phyloP scores from a whole-genome alignment of 2,797 vertebrate species.

The Capromys pilorides region DNA sequence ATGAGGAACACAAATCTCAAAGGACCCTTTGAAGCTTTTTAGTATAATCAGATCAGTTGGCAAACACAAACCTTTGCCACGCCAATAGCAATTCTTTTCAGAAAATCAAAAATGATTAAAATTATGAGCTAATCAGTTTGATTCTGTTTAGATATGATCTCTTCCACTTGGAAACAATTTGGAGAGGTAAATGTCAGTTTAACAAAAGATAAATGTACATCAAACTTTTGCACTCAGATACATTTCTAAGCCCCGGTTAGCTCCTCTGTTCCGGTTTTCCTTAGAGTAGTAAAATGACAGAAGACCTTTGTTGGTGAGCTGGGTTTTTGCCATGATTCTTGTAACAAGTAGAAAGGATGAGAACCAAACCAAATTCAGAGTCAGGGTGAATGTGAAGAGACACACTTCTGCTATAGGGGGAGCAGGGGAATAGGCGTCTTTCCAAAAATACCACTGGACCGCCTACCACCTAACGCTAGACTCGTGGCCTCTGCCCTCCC shows the following conservation, averaged over 20 bases:
- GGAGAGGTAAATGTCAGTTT: background rate
- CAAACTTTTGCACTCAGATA: background rate
- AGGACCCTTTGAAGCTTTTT: conserved; percentile 25
- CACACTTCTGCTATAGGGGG: background rate
- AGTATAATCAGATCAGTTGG: conserved; percentile 39
- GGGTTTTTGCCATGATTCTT: background rate
- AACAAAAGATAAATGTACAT: background rate
- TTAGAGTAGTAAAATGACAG: background rate
- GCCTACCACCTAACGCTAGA: background rate
- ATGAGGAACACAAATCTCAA: background rate
- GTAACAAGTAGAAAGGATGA: background rate
- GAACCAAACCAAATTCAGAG: background rate
- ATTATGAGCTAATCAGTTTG: background rate
- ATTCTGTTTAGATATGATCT: background rate
- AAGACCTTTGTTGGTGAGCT: background rate
- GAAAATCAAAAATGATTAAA: conserved; percentile 43
- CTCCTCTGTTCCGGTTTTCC: background rate
- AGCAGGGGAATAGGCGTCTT: rapidly evolving
- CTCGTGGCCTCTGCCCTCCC: rapidly evolving
- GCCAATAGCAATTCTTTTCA: background rate
- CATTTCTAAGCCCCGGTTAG: background rate
- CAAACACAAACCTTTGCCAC: background rate
- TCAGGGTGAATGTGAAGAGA: background rate
- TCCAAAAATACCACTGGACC: background rate
- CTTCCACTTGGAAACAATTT: background rate